Conservation (phyloP, 2,888 invertebrate species). For the Aromia moschata region DNA sequence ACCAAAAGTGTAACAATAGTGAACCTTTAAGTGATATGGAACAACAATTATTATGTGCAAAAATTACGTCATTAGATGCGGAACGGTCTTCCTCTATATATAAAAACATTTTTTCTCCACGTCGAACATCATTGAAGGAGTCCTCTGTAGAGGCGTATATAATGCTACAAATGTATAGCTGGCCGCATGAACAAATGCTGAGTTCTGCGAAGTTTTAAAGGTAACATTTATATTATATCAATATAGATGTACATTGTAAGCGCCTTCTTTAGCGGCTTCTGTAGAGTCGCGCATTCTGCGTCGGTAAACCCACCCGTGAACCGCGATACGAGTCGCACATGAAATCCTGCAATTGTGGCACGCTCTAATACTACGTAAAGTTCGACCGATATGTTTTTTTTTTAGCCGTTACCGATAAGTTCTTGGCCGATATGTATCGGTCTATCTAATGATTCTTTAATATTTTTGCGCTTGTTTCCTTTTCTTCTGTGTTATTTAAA, state of each 20-base stretch:
- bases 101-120: neutral
- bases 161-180: neutral
- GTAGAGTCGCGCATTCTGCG: neutral
- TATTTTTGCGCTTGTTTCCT: no score
- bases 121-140: neutral
- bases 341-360: neutral
- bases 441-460: no score
- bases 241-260: neutral
- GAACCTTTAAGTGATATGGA: neutral
- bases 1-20: neutral
- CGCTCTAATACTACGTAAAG: no score
- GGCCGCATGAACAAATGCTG: neutral
- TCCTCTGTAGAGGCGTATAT: neutral
- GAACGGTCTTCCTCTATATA: neutral
- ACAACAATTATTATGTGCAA: neutral
- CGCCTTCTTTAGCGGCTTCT: neutral
- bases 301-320: neutral
- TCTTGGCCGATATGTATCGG: no score
- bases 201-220: neutral
- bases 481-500: no score
- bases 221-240: neutral
- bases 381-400: no score
- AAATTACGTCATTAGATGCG: neutral
- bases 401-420: no score
- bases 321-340: neutral